Evolutionary conservation across 2,113 vertebrate species (phyloP).

Genomic region (Ophiodon elongatus): DNA sequence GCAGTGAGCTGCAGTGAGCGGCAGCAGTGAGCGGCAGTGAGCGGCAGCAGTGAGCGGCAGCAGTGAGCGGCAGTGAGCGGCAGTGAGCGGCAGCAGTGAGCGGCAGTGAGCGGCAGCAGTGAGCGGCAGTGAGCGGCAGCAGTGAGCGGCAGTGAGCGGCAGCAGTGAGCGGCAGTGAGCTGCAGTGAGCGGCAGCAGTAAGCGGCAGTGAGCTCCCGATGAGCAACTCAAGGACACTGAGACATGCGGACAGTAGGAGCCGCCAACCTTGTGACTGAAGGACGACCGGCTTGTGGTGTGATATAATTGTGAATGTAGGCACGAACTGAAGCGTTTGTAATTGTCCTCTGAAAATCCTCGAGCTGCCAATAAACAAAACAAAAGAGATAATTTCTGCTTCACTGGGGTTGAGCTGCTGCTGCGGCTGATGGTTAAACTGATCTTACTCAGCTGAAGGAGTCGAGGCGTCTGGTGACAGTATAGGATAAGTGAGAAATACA

Average conservation of each 20-base stretch:
- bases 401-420: no score
- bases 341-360: background rate
- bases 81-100: background rate
- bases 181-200: no score
- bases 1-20: no score
- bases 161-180: background rate
- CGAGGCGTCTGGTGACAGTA: background rate
- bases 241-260: no score
- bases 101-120: no score
- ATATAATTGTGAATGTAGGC: background rate
- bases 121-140: no score
- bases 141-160: no score
- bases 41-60: no score
- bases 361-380: background rate
- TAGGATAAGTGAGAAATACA: background rate
- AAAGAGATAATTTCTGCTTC: background rate
- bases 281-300: background rate
- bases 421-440: background rate
- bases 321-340: background rate
- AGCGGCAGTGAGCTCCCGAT: no score
- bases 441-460: background rate
- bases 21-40: background rate
- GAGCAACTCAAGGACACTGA: background rate
- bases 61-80: no score
- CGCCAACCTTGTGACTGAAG: background rate